Percentiles rank a stretch among this genome's conserved stretches.
phyloP scores from a whole-genome alignment of 2,888 invertebrate genomes.

The Oxytorus armatus region DNA sequence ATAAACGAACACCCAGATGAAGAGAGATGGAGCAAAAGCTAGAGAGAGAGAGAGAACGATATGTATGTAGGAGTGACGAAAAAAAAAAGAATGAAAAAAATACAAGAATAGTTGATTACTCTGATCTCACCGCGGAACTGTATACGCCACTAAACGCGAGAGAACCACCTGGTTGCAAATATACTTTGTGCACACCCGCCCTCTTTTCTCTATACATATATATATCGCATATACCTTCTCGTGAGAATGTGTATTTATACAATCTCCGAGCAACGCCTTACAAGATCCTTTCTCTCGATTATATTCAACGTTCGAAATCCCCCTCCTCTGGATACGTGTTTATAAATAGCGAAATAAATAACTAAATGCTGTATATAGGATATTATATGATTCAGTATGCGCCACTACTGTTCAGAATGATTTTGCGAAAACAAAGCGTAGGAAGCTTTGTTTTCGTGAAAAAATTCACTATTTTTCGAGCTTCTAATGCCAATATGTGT shows the following conservation, averaged over 20 bases:
- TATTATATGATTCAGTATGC: conserved; percentile 38
- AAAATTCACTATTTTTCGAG: too few species aligned
- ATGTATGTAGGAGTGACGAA: conserved; percentile 24
- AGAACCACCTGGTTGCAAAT: conserved; percentile 60
- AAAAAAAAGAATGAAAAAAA: conserved; percentile 15
- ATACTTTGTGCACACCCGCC: not conserved
- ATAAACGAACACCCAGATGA: conserved; percentile 44
- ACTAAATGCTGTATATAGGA: conserved; percentile 56
- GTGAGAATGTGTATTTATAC: conserved; percentile 6
- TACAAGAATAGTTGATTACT: conserved; percentile 59
- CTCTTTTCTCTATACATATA: not conserved
- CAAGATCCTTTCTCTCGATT: conserved; percentile 66
- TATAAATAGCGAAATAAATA: conserved; percentile 63
- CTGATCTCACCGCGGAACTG: conserved; percentile 64
- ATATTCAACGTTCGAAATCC: conserved; percentile 46
- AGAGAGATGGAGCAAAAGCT: conserved; percentile 4
- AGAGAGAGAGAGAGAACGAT: conserved; percentile 29
- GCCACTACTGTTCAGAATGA: not conserved
- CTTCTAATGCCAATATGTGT: too few species aligned
- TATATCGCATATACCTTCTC: conserved; percentile 16
- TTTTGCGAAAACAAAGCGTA: too few species aligned
- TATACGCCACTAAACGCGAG: conserved; percentile 49
- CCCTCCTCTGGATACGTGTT: conserved; percentile 33
- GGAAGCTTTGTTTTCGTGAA: not conserved
- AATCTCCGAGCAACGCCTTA: conserved; percentile 46